Evolutionary conservation across 2,888 invertebrate genomes (phyloP).

Genomic region (Pristionchus mayeri): DNA sequence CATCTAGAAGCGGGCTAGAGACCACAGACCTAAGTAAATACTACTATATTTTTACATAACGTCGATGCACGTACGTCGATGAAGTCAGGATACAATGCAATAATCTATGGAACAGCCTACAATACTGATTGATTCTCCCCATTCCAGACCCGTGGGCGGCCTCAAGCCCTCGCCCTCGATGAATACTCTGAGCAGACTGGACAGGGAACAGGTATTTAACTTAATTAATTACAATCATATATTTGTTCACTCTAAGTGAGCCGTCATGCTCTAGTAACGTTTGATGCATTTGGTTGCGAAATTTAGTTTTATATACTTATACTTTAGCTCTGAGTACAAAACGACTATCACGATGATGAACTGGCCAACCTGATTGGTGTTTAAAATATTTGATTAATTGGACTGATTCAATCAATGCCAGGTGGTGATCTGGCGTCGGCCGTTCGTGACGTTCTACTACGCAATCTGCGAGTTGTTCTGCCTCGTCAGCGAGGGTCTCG

Average conservation of each 20-base stretch:
- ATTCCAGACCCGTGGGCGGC: conserved; percentile 53
- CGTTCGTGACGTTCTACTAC: conserved; percentile 77
- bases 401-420: neutral
- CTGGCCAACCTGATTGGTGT: no score
- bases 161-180: conserved; percentile 67
- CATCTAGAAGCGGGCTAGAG: no score
- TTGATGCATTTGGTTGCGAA: neutral
- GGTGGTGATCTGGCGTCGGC: conserved; percentile 78
- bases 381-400: neutral
- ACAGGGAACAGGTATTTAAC: conserved; percentile 66
- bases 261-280: no score
- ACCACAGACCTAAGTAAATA: no score
- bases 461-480: conserved; percentile 76
- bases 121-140: no score
- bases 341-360: no score
- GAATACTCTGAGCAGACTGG: conserved; percentile 69
- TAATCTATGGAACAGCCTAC: no score
- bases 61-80: no score
- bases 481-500: conserved; percentile 58
- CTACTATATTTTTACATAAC: neutral
- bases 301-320: no score
- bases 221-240: neutral
- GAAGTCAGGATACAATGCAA: no score
- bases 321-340: no score
- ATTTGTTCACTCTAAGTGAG: no score